phyloP scores from a whole-genome alignment of 2,888 invertebrate genomes.

The Noctua comes region DNA sequence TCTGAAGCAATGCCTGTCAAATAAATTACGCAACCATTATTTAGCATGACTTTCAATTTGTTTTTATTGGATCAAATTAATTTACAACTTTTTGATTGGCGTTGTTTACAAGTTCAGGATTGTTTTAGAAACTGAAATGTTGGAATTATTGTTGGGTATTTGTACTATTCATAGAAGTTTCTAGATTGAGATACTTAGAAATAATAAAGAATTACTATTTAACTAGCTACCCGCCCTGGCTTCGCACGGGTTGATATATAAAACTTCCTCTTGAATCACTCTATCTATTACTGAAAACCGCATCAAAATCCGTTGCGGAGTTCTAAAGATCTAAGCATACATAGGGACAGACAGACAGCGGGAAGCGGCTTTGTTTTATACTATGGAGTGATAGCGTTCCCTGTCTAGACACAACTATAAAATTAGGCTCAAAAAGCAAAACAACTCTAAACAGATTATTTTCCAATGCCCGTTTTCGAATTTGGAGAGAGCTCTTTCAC shows the following conservation, averaged over 20 bases:
- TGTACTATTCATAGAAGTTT: slow-evolving; percentile 9
- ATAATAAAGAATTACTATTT: neutral
- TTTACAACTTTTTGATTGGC: slow-evolving; percentile 60
- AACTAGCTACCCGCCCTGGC: too few species aligned
- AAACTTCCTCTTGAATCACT: too few species aligned
- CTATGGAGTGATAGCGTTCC: neutral
- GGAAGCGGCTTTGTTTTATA: too few species aligned
- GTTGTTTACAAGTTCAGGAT: slow-evolving; percentile 16
- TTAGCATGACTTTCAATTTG: slow-evolving; percentile 12
- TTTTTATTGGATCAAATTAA: slow-evolving; percentile 54
- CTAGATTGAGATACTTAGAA: neutral
- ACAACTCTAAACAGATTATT: neutral
- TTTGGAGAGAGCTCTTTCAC: neutral
- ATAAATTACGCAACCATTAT: slow-evolving; percentile 4
- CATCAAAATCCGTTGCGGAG: too few species aligned
- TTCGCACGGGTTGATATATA: too few species aligned
- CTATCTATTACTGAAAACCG: too few species aligned
- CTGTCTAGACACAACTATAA: neutral
- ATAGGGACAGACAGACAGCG: too few species aligned
- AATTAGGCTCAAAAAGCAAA: neutral
- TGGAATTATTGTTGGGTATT: neutral
- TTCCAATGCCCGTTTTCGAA: neutral
- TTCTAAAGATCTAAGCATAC: too few species aligned
- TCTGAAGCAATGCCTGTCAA: slow-evolving; percentile 8
- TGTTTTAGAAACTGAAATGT: slow-evolving; percentile 10